A percentile compares a stretch with the other conserved stretches of the same genome.
These are phyloP conservation scores for Aleiodes testaceus DNA, from an alignment of 2,888 invertebrate species.

Conservation along the genomic window DNA sequence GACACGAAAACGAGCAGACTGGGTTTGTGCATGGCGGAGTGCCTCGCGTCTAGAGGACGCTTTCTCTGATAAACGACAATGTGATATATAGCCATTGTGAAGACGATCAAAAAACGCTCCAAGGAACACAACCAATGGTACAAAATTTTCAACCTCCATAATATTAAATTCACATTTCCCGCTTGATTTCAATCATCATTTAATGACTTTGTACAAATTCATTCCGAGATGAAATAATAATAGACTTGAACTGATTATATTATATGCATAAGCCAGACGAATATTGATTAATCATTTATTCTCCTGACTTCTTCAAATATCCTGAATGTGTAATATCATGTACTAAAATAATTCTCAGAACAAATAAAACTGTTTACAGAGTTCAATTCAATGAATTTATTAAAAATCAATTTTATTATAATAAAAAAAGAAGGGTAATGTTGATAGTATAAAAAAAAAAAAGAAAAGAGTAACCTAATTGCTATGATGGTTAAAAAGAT, in stretches of 20 bases:
- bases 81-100: slow-evolving; percentile 11
- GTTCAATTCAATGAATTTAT: too few relatives aligned
- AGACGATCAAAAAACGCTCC: slow-evolving; percentile 22
- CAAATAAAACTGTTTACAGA: not conserved
- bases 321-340: slow-evolving; percentile 2
- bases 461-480: not conserved
- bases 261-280: slow-evolving; percentile 23
- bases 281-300: slow-evolving; percentile 23
- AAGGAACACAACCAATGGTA: not conserved
- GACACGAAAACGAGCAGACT: slow-evolving; percentile 69
- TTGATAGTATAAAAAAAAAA: not conserved
- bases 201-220: not conserved
- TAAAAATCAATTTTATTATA: not conserved
- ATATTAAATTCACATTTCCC: slow-evolving; percentile 11
- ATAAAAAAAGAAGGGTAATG: too few relatives aligned
- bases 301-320: slow-evolving; percentile 24
- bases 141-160: slow-evolving; percentile 5
- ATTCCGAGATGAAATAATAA: slow-evolving; percentile 19
- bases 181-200: slow-evolving; percentile 18
- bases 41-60: slow-evolving; percentile 61
- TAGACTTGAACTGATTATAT: not conserved
- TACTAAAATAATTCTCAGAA: not conserved
- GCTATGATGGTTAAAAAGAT: not conserved
- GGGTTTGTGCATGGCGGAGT: slow-evolving; percentile 69
- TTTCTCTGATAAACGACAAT: slow-evolving; percentile 13